phyloP scores from a whole-genome alignment of 1,140 invertebrate genomes.

The Zaprionus gabonicus region DNA sequence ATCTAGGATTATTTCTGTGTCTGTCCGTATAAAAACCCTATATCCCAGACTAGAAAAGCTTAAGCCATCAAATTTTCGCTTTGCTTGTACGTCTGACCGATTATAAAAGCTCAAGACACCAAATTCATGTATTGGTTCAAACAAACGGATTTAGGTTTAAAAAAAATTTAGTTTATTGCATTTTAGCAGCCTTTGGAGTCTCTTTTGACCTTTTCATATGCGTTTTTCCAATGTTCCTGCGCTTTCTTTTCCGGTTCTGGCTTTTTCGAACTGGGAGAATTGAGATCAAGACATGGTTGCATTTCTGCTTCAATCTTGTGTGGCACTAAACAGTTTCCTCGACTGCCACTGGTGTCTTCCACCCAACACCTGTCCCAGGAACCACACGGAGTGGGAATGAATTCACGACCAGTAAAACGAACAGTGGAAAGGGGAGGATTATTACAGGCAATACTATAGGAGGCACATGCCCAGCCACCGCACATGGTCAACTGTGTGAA shows the following conservation, averaged over 20 bases:
- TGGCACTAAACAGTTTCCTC: slow-evolving; percentile 44
- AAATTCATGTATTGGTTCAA: too few species aligned
- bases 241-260: background rate
- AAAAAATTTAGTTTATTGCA: background rate
- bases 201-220: slow-evolving; percentile 15
- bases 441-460: slow-evolving; percentile 54
- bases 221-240: slow-evolving; percentile 13
- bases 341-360: slow-evolving; percentile 46
- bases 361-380: slow-evolving; percentile 53
- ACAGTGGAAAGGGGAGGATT: slow-evolving; percentile 64
- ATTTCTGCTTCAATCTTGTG: slow-evolving; percentile 1
- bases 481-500: slow-evolving; percentile 43
- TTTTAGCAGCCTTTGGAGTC: background rate
- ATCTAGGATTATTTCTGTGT: too few species aligned
- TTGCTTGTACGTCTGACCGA: too few species aligned
- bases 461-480: slow-evolving; percentile 70
- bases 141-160: too few species aligned
- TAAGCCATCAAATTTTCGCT: too few species aligned
- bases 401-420: slow-evolving; percentile 58
- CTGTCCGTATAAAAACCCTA: too few species aligned
- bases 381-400: slow-evolving; percentile 66
- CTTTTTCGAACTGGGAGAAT: background rate
- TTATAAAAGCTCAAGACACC: too few species aligned
- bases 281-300: slow-evolving; percentile 13
- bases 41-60: too few species aligned